Base-by-base conservation (phyloP, 64 coral and sea anemone genomes). In the Pachyseris speciosa region DNA sequence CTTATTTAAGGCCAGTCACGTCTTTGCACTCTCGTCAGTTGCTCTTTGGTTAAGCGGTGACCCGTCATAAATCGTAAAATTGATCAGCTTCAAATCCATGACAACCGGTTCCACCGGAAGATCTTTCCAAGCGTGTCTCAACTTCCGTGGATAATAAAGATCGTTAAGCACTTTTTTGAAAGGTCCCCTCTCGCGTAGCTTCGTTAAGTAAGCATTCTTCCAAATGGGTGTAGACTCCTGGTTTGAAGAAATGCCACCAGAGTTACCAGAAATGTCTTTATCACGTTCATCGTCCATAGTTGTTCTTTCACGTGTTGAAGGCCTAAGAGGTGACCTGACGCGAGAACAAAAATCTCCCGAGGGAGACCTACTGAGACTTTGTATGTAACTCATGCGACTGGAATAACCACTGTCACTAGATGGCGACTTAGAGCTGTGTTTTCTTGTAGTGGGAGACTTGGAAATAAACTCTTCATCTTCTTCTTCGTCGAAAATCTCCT, bases 71-170 rank as follows among this genome's bases (percentile, higher is more conserved):
- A 73, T 75, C 5, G 94, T 96, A 61, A 96, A 96, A 40, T 96
- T 96, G 19, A 96, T 96, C 24, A 96, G 39, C 50, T 93, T 96
- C 20, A 96, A 53, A 68, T 96, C 94, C 94, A 96, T 96, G 6
- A 96, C 33, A 44, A 96, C 78, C 8, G 94, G 94, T 30, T 86
- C 69, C 1, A 96, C 85, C 2, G 90, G 90, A 37, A 80, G 7
- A 16, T 93, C 67, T 20, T 75, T 12, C 92, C 86, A 88, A 50
- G 77, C 78, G 37, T 94, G 85, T 45, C 87, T 89, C 45, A 47
- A 40, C 44, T 94, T 94, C 55, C 51, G 41, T 15, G 88, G 81
- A 53, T 81, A 74, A 22, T 85, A 67, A 37, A 39, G 77, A 25
- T 28, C 86, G 19, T 80, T 47, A 10, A 86, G 34, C 13, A 72